These are phyloP conservation scores for Cryptocephalus moraei DNA, from an alignment of 2,888 invertebrate species.

Conservation along the genomic window DNA sequence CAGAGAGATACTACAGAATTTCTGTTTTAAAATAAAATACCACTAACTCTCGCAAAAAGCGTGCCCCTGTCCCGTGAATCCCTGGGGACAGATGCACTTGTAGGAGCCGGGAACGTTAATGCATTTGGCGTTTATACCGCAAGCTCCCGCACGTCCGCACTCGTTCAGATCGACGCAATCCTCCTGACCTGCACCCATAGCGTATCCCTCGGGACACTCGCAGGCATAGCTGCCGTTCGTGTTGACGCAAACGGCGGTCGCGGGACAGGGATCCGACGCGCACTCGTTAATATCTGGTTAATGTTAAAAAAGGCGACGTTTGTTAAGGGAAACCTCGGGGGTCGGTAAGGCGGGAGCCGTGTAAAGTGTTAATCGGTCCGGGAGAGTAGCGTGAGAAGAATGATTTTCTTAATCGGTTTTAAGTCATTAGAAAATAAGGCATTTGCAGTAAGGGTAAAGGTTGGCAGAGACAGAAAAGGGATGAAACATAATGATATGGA, in stretches of 20 bases:
- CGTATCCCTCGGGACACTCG: conserved; percentile 61
- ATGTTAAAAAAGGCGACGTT: background rate
- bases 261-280: conserved; percentile 56
- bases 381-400: no score
- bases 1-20: no score
- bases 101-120: conserved; percentile 72
- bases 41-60: conserved; percentile 69
- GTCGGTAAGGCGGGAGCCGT: no score
- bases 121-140: conserved; percentile 70
- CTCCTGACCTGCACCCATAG: conserved; percentile 41
- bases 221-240: conserved; percentile 66
- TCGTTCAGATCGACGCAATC: conserved; percentile 67
- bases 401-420: no score
- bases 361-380: no score
- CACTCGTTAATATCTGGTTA: conserved; percentile 64
- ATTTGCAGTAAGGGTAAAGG: no score
- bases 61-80: conserved; percentile 66
- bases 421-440: no score
- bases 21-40: background rate
- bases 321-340: no score
- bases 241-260: conserved; percentile 63
- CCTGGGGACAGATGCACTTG: conserved; percentile 66
- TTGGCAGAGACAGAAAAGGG: no score
- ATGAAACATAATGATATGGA: no score
- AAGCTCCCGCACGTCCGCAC: conserved; percentile 54